Evolutionary conservation across 1,140 invertebrate species (phyloP), one percentile per base, ranked within the genome.

Genomic region (Orchesella cincta): DNA sequence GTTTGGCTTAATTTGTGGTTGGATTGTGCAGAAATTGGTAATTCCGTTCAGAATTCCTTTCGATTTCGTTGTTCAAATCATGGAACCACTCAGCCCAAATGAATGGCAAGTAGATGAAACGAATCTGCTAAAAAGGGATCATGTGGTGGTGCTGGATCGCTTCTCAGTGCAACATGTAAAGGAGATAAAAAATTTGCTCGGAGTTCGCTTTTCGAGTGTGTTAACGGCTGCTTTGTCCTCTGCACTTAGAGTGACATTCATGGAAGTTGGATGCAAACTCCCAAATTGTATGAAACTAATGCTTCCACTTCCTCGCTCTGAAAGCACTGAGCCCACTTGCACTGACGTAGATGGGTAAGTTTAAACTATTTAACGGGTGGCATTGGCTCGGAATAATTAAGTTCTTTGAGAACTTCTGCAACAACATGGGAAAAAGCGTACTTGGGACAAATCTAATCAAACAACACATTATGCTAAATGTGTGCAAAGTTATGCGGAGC

Each of bases 121-220:
- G 16, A 73, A 70, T 46, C 33, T 78, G 34, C 54, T 78, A 2
- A 78, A 78, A 67, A 67, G 77, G 52, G 77, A 78, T 67, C 73
- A 78, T 14, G 39, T 78, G 36, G 34, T 75, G 23, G 35, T 75
- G 23, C 29, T 78, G 31, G 77, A 78, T 33, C 74, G 67, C 70
- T 78, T 78, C 57, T 78, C 73, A 16, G 73, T 74, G 26, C 73
- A 78, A 26, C 62, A 67, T 36, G 74, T 78, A 2, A 71, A 46
- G 20, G 73, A 75, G 46, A 78, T 78, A 28, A 74, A 74, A 39
- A 75, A 46, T 23, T 28, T 39, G 39, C 29, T 64, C 35, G 67
- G 73, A 67, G 77, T 78, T 31, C 28, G 64, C 36, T 78, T 78
- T 46, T 35, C 73, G 20, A 73, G 52, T 72, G 77, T 78, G 3